These are phyloP conservation scores for Cotesia chilonis DNA, from an alignment of 1,140 invertebrate species.

Conservation along the genomic window DNA sequence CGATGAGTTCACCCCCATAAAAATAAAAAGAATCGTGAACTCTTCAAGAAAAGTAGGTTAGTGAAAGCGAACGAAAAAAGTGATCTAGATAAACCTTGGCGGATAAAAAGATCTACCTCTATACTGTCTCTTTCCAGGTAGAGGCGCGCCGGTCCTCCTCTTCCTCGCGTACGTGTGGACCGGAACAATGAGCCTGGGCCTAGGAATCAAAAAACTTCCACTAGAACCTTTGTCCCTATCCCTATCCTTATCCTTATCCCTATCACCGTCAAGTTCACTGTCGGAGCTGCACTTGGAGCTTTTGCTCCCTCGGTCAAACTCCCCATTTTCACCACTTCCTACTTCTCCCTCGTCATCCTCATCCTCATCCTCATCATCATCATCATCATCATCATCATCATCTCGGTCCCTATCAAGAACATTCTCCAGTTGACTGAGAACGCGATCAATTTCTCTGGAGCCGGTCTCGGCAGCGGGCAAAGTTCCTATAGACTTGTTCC, in stretches of 20 bases:
- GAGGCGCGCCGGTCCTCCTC: conserved; percentile 74
- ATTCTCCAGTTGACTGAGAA: conserved; percentile 57
- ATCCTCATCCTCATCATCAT: too few relatives aligned
- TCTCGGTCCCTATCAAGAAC: conserved; percentile 41
- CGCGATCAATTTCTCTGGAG: conserved; percentile 44
- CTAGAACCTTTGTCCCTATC: conserved; percentile 46
- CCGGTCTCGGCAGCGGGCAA: conserved; percentile 1
- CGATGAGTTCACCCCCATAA: not conserved
- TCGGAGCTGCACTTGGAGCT: conserved; percentile 48
- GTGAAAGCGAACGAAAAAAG: too few relatives aligned
- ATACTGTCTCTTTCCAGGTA: conserved; percentile 49
- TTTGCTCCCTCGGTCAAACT: conserved; percentile 49
- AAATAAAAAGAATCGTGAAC: not conserved
- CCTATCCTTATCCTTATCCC: conserved; percentile 43
- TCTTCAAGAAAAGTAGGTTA: not conserved
- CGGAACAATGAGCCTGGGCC: conserved; percentile 84
- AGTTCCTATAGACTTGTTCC: conserved; percentile 1
- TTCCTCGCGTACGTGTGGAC: conserved; percentile 85
- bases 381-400: too few relatives aligned
- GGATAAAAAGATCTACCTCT: conserved; percentile 42
- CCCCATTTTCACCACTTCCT: too few relatives aligned
- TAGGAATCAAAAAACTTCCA: conserved; percentile 79
- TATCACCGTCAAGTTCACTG: conserved; percentile 55
- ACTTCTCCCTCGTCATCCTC: too few relatives aligned
- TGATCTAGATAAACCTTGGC: too few relatives aligned